Base-by-base conservation (phyloP, 2,888 invertebrate genomes). In the Lordiphosa andalusiaca region DNA sequence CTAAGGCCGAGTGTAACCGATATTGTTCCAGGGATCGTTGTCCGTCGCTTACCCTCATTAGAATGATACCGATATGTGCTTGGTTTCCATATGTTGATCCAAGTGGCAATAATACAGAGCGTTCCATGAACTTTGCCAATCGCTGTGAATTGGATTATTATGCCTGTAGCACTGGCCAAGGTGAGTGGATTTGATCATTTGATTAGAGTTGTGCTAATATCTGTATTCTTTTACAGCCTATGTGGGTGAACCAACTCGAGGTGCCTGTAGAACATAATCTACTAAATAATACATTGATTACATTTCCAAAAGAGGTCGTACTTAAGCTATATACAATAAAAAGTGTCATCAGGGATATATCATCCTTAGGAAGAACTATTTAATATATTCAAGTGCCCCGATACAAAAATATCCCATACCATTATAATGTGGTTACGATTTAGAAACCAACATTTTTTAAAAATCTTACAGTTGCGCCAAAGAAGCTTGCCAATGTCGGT, bases 161-260 rank as follows among this genome's bases (percentile, higher is more conserved):
- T 46, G 30, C 46, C 0, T 64, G 64, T 23, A 23, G 19, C 7
- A 64, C 37, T 1, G 19, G 16, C n/a, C 16, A 50, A 33, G 54
- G 44, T 63, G 16, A 23, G 19, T 33, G n/a, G 0, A 7, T 3
- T 5, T 13, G 10, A 5, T 25, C 35, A 1, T 30, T 30, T 7
- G 30, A 9, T 9, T 30, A 6, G 10, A 12, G 4, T 2, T 0
- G 7, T 16, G 4, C 13, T 4, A 9, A 38, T 41, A n/a, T 16
- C 35, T 12, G 40, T 25, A 3, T 54, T 1, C 9, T 9, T 9
- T 30, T 30, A 3, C 40, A 70, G 71, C 70, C 4, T 70, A 71
- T 36, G 10, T 54, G 10, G 30, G 33, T 4, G 38, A 51, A 1
- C 30, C 30, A 3, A 30, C 30, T 30, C 30, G 1, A 9, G 30